Percentiles rank a stretch among this genome's conserved stretches.
phyloP scores from a whole-genome alignment of 2,113 vertebrate species.

The Kryptolebias marmoratus region DNA sequence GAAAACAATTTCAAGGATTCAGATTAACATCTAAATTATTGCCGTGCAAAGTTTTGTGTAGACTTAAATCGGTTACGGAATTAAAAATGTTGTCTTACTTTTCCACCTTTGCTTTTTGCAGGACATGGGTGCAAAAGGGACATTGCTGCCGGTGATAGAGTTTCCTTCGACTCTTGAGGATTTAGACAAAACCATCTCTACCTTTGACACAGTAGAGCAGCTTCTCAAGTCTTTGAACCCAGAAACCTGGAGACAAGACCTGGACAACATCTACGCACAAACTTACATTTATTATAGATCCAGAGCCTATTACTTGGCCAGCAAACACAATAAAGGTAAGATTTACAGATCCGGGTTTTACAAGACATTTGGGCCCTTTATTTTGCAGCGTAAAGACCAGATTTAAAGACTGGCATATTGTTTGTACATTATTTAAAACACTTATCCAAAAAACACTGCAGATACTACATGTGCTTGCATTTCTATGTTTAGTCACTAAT shows the following conservation, averaged over 20 bases:
- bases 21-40: too few species aligned
- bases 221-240: constrained; percentile 90
- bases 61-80: neutral
- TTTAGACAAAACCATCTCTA: constrained; percentile 89
- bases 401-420: neutral
- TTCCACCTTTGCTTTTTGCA: constrained; percentile 36
- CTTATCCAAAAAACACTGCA: neutral
- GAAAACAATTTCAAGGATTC: neutral
- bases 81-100: neutral
- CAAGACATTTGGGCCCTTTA: neutral
- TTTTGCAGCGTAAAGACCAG: neutral
- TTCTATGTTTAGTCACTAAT: too few species aligned
- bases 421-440: neutral
- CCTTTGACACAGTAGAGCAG: constrained; percentile 92
- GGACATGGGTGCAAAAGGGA: constrained; percentile 57
- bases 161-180: constrained; percentile 84
- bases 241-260: constrained; percentile 91
- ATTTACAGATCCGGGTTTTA: neutral
- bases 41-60: too few species aligned
- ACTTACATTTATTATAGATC: constrained; percentile 85
- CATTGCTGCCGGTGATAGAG: constrained; percentile 81
- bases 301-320: constrained; percentile 84
- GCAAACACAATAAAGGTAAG: constrained; percentile 91
- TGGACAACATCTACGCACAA: constrained; percentile 89
- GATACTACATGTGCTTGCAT: too few species aligned